These are phyloP conservation scores for Peucedramus taeniatus DNA, from an alignment of 2,113 vertebrate genomes.

Conservation along the genomic window DNA sequence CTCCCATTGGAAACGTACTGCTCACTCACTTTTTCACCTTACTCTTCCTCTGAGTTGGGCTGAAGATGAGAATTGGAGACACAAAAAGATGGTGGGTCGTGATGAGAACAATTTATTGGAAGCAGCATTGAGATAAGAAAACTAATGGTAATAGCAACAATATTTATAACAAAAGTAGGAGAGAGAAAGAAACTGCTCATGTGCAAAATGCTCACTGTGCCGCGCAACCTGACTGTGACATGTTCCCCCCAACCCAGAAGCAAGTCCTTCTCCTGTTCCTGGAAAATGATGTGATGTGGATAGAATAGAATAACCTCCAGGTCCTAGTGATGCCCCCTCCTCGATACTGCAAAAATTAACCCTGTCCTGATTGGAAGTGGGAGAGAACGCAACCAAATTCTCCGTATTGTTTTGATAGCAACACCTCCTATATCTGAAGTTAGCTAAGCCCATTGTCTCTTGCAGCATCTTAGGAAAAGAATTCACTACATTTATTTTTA, in stretches of 20 bases:
- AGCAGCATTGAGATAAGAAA: background rate
- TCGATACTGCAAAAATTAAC: background rate
- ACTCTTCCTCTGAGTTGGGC: background rate
- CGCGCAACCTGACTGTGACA: fast-evolving
- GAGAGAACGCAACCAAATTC: background rate
- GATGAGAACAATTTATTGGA: background rate
- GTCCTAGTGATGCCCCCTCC: background rate
- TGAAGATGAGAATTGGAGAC: background rate
- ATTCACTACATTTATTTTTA: background rate
- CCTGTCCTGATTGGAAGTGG: background rate
- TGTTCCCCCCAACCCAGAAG: background rate
- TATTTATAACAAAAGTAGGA: background rate
- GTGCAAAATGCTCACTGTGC: background rate
- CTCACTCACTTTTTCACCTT: fast-evolving
- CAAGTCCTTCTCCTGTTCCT: too few relatives aligned
- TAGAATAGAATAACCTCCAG: background rate
- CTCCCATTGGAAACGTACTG: background rate
- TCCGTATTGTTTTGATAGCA: background rate
- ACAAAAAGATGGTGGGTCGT: background rate
- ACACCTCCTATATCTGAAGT: background rate
- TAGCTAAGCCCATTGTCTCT: background rate
- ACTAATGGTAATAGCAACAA: background rate
- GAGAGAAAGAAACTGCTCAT: background rate
- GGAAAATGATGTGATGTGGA: background rate
- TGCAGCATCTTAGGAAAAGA: background rate